These are phyloP conservation scores for Phrixothrix hirtus DNA, from an alignment of 2,888 invertebrate genomes.

Conservation along the genomic window DNA sequence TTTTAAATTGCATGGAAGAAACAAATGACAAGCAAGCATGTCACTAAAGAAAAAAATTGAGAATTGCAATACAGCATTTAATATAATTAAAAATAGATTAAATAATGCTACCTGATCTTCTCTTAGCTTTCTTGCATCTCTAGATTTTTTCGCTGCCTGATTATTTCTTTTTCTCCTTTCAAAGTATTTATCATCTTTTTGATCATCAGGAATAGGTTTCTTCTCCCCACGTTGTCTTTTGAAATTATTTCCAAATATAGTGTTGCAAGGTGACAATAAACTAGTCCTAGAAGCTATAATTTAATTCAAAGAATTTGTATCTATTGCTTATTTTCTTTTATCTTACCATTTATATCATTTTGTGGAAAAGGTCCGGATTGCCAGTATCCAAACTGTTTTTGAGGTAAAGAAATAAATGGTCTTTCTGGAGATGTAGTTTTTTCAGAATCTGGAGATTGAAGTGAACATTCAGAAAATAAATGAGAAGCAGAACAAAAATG, in stretches of 20 bases:
- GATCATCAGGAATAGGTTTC: conserved; percentile 82
- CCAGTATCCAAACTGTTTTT: conserved; percentile 19
- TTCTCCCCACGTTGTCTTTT: conserved; percentile 77
- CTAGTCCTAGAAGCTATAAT: conserved; percentile 5
- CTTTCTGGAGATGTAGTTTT: conserved; percentile 13
- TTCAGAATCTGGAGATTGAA: conserved; percentile 15
- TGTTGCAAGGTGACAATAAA: conserved; percentile 16
- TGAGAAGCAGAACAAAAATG: conserved; percentile 18
- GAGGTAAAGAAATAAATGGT: conserved; percentile 5
- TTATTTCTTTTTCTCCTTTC: conserved; percentile 86
- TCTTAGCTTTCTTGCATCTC: conserved; percentile 83
- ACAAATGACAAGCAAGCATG: no score
- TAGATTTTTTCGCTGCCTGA: conserved; percentile 88
- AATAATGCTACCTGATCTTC: conserved; percentile 73
- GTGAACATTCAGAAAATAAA: conserved; percentile 14
- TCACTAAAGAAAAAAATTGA: no score
- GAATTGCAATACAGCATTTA: no score
- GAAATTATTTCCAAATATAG: conserved; percentile 37
- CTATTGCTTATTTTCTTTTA: no score
- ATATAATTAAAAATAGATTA: no score
- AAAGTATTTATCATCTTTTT: conserved; percentile 89
- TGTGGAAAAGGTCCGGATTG: conserved; percentile 9
- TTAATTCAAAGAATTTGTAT: background rate
- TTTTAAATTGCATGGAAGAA: no score
- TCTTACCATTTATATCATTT: conserved; percentile 15